Evolutionary conservation across 2,113 vertebrate genomes (phyloP), one percentile per base, ranked within the genome.

Genomic region (Nestor notabilis): DNA sequence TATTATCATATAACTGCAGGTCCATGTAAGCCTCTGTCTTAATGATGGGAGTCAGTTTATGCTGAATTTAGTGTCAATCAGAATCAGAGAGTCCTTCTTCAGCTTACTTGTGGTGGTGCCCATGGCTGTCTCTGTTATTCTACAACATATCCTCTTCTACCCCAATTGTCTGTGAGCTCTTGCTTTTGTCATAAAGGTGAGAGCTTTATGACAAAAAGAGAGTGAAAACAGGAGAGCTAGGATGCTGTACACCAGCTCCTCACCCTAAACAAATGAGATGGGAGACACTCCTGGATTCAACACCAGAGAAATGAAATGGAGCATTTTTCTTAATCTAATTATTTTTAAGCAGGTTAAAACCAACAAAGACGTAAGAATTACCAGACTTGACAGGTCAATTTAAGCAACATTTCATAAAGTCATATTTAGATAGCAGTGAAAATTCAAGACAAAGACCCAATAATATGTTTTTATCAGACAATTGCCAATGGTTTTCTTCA

Each of bases 81-180:
- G 21, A 69, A 77, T 70, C 27, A 66, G 33, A 53, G 29, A 79
- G 29, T 64, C 20, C 8, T 70, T 56, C 46, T 75, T 76, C 61
- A 39, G 7, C 28, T 56, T 56, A 28, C 11, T 27, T 35, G 28
- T 44, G 37, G 9, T 75, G n/a, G 13, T 50, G 6, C 47, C 33
- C 9, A 7, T 72, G 27, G 60, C 24, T 52, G 5, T 12, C 53
- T 58, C 47, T 29, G 6, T 47, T 82, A 29, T 83, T 83, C 52
- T 72, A 43, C 10, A 6, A 8, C 25, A 21, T 39, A 19, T 21
- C 44, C 9, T 85, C 37, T 64, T 68, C 46, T 46, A 68, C 4
- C 8, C 15, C 0, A 1, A 0, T 20, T 65, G 53, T 47, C 13
- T 63, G 39, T 20, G 6, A 60, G 41, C 23, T 44, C 24, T 79